Conservation (phyloP, 2,113 vertebrate species). For the Sylvilagus bachmani region DNA sequence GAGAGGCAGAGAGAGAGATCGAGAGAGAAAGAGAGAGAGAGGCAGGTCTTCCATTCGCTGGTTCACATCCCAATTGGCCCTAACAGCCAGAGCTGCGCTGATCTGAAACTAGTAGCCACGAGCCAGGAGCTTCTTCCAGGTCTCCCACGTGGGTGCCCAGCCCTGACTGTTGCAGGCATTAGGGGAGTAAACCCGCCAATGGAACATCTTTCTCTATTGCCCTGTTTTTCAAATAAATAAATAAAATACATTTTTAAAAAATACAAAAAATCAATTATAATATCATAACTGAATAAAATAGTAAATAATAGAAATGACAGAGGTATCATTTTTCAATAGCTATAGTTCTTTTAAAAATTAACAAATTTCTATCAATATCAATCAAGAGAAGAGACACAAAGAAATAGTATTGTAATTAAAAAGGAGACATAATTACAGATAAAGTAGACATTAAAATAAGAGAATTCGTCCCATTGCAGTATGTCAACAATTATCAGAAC, state of each 20-base stretch:
- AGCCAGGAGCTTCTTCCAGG: too few relatives aligned
- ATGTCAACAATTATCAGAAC: background rate
- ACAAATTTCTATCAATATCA: background rate
- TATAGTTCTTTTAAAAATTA: background rate
- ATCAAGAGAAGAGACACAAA: background rate
- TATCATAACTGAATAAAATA: constrained; percentile 13
- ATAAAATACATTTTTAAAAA: background rate
- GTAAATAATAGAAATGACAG: background rate
- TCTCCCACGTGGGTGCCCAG: too few relatives aligned
- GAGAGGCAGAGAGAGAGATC: too few relatives aligned
- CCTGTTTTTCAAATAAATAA: too few relatives aligned
- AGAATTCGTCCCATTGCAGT: background rate
- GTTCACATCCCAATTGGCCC: too few relatives aligned
- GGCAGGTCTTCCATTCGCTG: too few relatives aligned
- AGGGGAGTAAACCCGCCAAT: too few relatives aligned
- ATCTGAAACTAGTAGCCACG: too few relatives aligned
- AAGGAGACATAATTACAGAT: background rate
- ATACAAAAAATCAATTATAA: constrained; percentile 6
- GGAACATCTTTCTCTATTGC: too few relatives aligned
- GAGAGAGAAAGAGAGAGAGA: too few relatives aligned
- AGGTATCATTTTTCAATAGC: background rate
- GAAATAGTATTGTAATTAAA: background rate
- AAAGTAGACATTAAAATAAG: constrained; percentile 2
- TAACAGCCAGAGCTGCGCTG: too few relatives aligned
- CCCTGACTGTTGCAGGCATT: too few relatives aligned